These are phyloP conservation scores for Sarcophaga bullata DNA, from an alignment of 1,140 invertebrate genomes.

Conservation along the genomic window DNA sequence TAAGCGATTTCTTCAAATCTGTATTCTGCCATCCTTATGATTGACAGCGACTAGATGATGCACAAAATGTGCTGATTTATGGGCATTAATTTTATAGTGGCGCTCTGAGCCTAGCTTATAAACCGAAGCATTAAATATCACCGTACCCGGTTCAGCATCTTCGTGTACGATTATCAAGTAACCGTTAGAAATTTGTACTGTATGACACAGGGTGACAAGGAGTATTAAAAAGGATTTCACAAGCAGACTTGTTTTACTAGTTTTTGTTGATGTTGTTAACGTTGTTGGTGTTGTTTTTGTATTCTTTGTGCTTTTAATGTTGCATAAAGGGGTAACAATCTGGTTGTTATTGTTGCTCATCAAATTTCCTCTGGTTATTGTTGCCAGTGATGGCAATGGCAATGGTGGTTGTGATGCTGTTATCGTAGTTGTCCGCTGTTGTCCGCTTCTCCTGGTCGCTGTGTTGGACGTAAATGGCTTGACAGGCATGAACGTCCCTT, in stretches of 20 bases:
- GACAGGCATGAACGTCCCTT: too few relatives aligned
- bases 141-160: constrained; percentile 72
- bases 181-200: constrained; percentile 35
- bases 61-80: constrained; percentile 84
- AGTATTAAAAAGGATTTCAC: constrained; percentile 4
- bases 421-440: neutral
- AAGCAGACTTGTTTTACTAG: neutral
- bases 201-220: constrained; percentile 23
- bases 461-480: neutral
- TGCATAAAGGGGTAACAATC: too few relatives aligned
- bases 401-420: neutral
- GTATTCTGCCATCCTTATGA: constrained; percentile 77
- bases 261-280: neutral
- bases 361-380: constrained; percentile 15
- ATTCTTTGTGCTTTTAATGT: neutral
- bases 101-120: constrained; percentile 78
- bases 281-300: neutral
- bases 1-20: constrained; percentile 75
- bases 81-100: constrained; percentile 78
- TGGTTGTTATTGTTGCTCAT: neutral
- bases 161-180: constrained; percentile 81
- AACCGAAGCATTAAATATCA: constrained; percentile 84
- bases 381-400: neutral
- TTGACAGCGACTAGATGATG: constrained; percentile 80
- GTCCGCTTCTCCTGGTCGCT: too few relatives aligned